phyloP scores from a whole-genome alignment of 2,888 invertebrate species.

The Laothoe populi region DNA sequence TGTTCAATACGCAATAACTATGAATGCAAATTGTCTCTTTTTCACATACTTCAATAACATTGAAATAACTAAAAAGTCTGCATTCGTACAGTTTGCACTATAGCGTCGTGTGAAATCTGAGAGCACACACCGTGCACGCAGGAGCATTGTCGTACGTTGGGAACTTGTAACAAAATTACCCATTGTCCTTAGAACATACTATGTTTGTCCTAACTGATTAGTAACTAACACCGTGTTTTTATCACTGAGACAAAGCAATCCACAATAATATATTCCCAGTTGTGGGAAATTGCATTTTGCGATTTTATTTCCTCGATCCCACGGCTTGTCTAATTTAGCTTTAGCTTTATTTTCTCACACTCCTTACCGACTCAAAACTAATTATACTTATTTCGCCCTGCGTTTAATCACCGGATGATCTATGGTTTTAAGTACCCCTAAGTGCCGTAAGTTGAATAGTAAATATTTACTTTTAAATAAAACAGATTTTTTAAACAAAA shows the following conservation, averaged over 20 bases:
- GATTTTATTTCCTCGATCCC: constrained; percentile 69
- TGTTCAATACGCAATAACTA: no score
- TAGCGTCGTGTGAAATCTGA: constrained; percentile 60
- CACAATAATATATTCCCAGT: constrained; percentile 62
- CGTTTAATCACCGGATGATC: constrained; percentile 33
- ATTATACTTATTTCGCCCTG: constrained; percentile 61
- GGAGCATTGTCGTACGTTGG: constrained; percentile 57
- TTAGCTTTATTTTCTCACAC: constrained; percentile 66
- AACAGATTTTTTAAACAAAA: neutral
- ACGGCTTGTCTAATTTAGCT: constrained; percentile 64
- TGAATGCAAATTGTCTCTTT: neutral
- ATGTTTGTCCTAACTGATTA: constrained; percentile 72
- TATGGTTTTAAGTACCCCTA: neutral
- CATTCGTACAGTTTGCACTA: constrained; percentile 34
- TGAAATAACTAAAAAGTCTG: constrained; percentile 36
- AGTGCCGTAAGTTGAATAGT: neutral
- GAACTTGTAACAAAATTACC: constrained; percentile 63
- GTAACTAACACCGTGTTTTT: constrained; percentile 69
- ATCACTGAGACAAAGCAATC: constrained; percentile 71
- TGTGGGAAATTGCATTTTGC: constrained; percentile 72
- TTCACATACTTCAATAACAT: constrained; percentile 41
- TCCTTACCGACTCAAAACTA: constrained; percentile 60
- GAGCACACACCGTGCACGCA: constrained; percentile 42
- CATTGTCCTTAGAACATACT: constrained; percentile 72
- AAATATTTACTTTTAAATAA: neutral